phyloP scores from a whole-genome alignment of 2,113 vertebrate genomes.

The Murina feae region DNA sequence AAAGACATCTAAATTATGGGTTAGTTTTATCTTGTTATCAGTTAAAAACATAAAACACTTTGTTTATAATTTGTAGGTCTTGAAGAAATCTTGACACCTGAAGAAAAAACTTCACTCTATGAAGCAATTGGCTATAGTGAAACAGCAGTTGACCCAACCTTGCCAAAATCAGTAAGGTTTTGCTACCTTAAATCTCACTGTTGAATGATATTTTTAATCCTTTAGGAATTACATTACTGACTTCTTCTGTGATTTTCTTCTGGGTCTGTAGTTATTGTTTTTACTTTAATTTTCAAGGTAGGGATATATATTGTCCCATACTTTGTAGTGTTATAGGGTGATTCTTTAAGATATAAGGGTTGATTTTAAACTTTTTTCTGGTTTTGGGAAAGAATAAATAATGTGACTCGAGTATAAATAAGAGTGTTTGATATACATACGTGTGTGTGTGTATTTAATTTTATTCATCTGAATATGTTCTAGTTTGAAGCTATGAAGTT shows the following conservation, averaged over 20 bases:
- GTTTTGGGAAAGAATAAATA: neutral
- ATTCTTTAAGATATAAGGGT: neutral
- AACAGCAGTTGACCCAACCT: constrained; percentile 90
- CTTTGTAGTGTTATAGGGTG: neutral
- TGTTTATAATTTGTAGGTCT: constrained; percentile 81
- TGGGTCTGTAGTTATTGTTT: neutral
- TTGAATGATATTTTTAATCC: constrained; percentile 27
- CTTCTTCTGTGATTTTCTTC: neutral
- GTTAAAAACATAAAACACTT: neutral
- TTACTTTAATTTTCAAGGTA: constrained; percentile 36
- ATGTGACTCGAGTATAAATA: neutral
- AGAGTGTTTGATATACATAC: neutral
- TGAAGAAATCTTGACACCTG: constrained; percentile 89
- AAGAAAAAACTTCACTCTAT: constrained; percentile 94
- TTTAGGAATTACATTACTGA: neutral
- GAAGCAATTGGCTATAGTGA: constrained; percentile 98
- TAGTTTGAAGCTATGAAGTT: constrained; percentile 97
- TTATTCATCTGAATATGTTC: constrained; percentile 49
- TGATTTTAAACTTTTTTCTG: constrained; percentile 13
- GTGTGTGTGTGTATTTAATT: neutral
- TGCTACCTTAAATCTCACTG: neutral
- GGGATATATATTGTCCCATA: neutral
- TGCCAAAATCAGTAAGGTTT: constrained; percentile 91
- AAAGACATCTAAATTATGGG: neutral
- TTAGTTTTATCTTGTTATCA: constrained; percentile 23